Base-by-base conservation (phyloP, 2,797 vertebrate species). In the Eidolon dupreanum region DNA sequence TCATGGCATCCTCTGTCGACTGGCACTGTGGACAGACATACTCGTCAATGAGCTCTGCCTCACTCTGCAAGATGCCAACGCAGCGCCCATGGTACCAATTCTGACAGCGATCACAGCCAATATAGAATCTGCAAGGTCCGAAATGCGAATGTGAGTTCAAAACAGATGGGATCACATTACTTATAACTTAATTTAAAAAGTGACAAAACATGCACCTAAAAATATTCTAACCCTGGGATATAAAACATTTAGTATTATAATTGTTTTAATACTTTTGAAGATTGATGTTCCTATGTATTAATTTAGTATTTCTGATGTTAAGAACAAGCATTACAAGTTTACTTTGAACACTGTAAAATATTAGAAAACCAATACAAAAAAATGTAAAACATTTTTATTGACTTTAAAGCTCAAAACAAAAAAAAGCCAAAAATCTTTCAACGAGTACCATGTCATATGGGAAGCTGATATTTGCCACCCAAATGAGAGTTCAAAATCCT, bases 11-110 rank as follows among this genome's bases (percentile, higher is more conserved):
- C 97, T 99, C 99, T 0, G 99, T 99, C 0, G 99, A 99, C 99
- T 99, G 99, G 98, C 99, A 99, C 97, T 99, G 99, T 0, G 99
- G 99, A 96, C 99, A 99, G 97, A 99, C 99, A 31, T 99, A 99
- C 97, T 99, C 98, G 8, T 99, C 99, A 92, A 99, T 99, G 98
- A 99, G 99, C 36, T 99, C 99, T 59, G 99, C 99, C 98, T 99
- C 99, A 41, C 99, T 99, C 97, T 99, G 99, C 96, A 99, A 98
- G 97, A 99, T 99, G 98, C 99, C 99, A 96, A 99, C 99, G 8
- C 99, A 99, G 98, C 99, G 99, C 82, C 99, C 99, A 8, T 99
- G 99, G 98, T 99, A 99, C 99, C 99, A 99, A 98, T 99, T 99
- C 98, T 99, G 99, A 97, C 99, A 99, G 77, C 99, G 99, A 98